Conservation (phyloP, 2,113 vertebrate species). For the Aplodontia rufa region DNA sequence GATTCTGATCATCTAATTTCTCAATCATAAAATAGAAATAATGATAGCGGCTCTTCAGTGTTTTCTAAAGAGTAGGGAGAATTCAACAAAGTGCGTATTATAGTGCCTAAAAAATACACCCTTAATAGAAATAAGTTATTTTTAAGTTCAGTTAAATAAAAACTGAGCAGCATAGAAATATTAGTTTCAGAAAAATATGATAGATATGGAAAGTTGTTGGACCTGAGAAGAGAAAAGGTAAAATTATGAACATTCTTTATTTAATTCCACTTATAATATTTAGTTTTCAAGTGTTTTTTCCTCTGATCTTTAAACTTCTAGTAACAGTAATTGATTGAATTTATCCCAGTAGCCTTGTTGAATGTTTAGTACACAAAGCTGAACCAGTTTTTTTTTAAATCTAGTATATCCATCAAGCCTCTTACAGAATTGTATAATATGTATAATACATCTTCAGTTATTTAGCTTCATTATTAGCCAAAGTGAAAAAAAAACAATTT, state of each 20-base stretch:
- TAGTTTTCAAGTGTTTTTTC: background rate
- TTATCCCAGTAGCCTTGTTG: background rate
- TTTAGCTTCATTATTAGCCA: background rate
- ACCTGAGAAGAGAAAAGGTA: background rate
- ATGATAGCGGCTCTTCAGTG: background rate
- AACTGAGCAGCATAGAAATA: background rate
- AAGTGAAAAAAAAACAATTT: background rate
- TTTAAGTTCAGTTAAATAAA: background rate
- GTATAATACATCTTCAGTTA: background rate
- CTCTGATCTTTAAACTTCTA: conserved; percentile 27
- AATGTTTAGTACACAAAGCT: conserved; percentile 12
- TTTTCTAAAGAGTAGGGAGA: background rate
- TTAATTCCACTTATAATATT: conserved; percentile 39
- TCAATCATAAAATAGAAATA: background rate
- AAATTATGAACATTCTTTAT: background rate
- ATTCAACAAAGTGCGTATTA: background rate
- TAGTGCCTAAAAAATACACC: background rate
- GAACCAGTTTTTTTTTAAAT: background rate
- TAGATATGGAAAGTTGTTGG: conserved; percentile 61
- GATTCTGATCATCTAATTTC: background rate
- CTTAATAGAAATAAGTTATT: background rate
- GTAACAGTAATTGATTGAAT: background rate
- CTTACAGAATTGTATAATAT: background rate
- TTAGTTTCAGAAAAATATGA: conserved; percentile 28
- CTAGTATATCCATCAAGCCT: background rate